Evolutionary conservation across 2,797 vertebrate genomes (phyloP).

Genomic region (Epinephelus awoara): DNA sequence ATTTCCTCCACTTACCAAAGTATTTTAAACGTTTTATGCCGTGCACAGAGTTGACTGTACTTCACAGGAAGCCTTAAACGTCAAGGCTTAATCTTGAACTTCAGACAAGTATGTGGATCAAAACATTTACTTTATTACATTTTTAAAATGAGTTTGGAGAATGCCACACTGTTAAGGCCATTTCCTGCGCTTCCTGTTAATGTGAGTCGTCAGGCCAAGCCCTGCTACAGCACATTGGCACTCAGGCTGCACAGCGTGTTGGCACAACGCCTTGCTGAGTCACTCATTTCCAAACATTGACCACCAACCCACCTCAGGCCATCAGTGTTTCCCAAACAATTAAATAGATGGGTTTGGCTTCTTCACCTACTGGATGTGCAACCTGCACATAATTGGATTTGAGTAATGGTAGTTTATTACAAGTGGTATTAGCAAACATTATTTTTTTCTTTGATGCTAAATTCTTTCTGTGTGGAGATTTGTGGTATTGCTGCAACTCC

Average conservation of each 20-base stretch:
- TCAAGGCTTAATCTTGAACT: no score
- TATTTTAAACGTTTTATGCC: no score
- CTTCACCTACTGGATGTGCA: conserved; percentile 13
- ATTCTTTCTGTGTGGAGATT: neutral
- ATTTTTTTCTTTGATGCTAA: neutral
- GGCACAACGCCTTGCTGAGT: conserved; percentile 56
- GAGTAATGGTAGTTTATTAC: neutral
- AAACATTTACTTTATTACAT: no score
- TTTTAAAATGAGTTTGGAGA: no score
- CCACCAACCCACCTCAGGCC: conserved; percentile 33
- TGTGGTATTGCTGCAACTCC: conserved; percentile 2
- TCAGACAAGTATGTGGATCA: no score
- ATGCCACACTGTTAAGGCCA: neutral
- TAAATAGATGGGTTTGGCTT: conserved; percentile 30
- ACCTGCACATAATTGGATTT: conserved; percentile 28
- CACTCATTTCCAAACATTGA: conserved; percentile 41
- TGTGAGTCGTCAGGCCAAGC: conserved; percentile 24
- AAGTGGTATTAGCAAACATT: neutral
- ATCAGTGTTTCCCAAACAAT: conserved; percentile 11
- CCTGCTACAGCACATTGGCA: conserved; percentile 29
- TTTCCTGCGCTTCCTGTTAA: conserved; percentile 58
- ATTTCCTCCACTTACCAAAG: no score
- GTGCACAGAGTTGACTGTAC: no score
- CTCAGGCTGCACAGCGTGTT: conserved; percentile 12
- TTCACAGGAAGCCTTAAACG: no score